Evolutionary conservation across 2,888 invertebrate genomes (phyloP).

Genomic region (Idaea dimidiata): DNA sequence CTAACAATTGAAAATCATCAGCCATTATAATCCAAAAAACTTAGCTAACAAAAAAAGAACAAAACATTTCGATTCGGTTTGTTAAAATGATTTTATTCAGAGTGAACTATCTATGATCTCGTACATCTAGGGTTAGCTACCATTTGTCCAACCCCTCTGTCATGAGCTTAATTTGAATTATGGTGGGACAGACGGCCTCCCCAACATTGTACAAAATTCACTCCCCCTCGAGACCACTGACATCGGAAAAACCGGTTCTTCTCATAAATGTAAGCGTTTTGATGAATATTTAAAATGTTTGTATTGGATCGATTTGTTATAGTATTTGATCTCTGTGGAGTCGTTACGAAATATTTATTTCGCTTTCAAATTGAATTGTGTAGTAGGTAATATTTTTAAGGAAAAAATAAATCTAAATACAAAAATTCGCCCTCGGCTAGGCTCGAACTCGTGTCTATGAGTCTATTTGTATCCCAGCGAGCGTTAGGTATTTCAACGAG

Average conservation of each 20-base stretch:
- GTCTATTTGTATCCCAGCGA: too few species aligned
- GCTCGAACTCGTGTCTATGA: too few species aligned
- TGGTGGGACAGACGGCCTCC: constrained; percentile 56
- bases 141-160: constrained; percentile 54
- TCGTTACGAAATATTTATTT: background rate
- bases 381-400: background rate
- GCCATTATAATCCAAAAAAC: too few species aligned
- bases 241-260: constrained; percentile 43
- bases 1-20: too few species aligned
- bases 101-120: background rate
- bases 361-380: background rate
- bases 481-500: too few species aligned
- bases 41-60: too few species aligned
- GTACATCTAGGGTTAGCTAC: constrained; percentile 23
- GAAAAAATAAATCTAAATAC: too few species aligned
- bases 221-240: constrained; percentile 41
- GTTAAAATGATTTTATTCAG: too few species aligned
- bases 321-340: constrained; percentile 9
- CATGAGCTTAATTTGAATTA: constrained; percentile 77
- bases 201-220: constrained; percentile 61
- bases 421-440: too few species aligned
- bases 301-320: constrained; percentile 18
- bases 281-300: constrained; percentile 38
- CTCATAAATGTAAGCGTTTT: constrained; percentile 41
- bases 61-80: too few species aligned